Evolutionary conservation across 1,140 invertebrate genomes (phyloP), one percentile per base, ranked within the genome.

Genomic region (Ceratina calcarata): DNA sequence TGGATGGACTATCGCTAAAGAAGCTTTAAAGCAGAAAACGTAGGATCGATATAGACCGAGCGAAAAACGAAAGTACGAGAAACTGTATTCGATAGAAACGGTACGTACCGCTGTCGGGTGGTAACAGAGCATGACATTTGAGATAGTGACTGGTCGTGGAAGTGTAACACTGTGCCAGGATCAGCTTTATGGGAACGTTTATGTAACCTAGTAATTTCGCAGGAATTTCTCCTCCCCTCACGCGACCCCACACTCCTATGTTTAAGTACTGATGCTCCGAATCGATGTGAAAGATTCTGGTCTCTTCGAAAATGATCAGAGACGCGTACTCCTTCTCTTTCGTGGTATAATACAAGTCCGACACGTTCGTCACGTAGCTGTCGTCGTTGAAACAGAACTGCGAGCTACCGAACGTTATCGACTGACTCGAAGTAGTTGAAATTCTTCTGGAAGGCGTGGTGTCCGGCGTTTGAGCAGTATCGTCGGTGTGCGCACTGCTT

Each of bases 121-220:
- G 96, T 79, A 96, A 91, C 49, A 97, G 94, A 20, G 95, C 95
- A 85, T 96, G 96, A 79, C 95, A 95, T 91, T 96, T 96, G 78
- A 97, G 94, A 86, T 96, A 96, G 91, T 97, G 95, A 13, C 96
- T 96, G 53, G 97, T 95, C 20, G 96, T 95, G 1, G 96, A 97
- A 37, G 96, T 95, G 79, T 95, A 95, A 90, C 97, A 98, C 87
- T 98, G 96, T 6, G 95, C 94, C 4, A 97, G 90, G 70, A 98
- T 94, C 82, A 96, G 94, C 74, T 94, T 94, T 57, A 98, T 90
- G 0, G 97, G 96, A 80, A 98, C 94, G 89, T 97, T 98, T 37
- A 97, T 94, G 90, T 97, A 96, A 45, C 96, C 97, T 67, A 97
- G 88, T 60, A 97, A 90, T 32, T 94, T 93, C 78, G 96, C 95